Conservation (phyloP, 2,888 invertebrate species). For the Drosophila hamatofila region DNA sequence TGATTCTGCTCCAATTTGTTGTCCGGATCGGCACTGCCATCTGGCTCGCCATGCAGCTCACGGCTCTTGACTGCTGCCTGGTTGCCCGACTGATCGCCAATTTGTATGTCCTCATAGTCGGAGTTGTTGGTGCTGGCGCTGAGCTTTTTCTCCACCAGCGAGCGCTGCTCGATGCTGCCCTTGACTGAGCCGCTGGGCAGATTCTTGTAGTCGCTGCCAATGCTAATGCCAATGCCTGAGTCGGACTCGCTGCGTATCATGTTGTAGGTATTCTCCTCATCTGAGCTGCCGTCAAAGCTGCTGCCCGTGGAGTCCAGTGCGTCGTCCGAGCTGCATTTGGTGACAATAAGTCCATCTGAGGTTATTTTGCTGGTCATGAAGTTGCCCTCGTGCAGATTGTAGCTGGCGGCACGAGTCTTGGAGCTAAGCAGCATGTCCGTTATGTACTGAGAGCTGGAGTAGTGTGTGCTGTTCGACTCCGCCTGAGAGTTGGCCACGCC, state of each 20-base stretch:
- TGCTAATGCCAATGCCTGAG: slow-evolving; percentile 85
- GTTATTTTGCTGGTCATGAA: slow-evolving; percentile 86
- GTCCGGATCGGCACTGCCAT: slow-evolving; percentile 94
- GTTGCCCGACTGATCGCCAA: slow-evolving; percentile 71
- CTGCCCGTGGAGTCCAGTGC: slow-evolving; percentile 85
- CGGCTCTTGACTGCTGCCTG: slow-evolving; percentile 87
- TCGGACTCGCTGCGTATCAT: slow-evolving; percentile 85
- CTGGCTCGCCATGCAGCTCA: slow-evolving; percentile 93
- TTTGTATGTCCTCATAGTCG: slow-evolving; percentile 85
- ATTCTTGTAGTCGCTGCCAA: slow-evolving; percentile 83
- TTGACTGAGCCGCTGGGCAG: slow-evolving; percentile 34
- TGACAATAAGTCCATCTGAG: slow-evolving; percentile 85
- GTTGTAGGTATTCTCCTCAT: slow-evolving; percentile 85
- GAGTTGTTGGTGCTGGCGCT: slow-evolving; percentile 84
- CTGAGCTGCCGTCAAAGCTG: slow-evolving; percentile 85
- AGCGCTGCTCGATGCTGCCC: slow-evolving; percentile 60
- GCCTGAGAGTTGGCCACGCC: slow-evolving; percentile 60
- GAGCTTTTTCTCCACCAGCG: slow-evolving; percentile 80
- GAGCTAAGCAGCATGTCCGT: slow-evolving; percentile 85
- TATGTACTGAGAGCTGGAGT: slow-evolving; percentile 84
- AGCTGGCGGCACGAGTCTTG: slow-evolving; percentile 84
- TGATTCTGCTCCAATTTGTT: slow-evolving; percentile 87
- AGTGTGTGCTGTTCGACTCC: slow-evolving; percentile 64
- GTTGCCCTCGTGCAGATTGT: slow-evolving; percentile 84
- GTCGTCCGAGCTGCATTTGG: slow-evolving; percentile 85